A percentile compares a stretch with the other conserved stretches of the same genome.
Conservation (phyloP, 2,113 vertebrate genomes). For the Varanus salvator region DNA sequence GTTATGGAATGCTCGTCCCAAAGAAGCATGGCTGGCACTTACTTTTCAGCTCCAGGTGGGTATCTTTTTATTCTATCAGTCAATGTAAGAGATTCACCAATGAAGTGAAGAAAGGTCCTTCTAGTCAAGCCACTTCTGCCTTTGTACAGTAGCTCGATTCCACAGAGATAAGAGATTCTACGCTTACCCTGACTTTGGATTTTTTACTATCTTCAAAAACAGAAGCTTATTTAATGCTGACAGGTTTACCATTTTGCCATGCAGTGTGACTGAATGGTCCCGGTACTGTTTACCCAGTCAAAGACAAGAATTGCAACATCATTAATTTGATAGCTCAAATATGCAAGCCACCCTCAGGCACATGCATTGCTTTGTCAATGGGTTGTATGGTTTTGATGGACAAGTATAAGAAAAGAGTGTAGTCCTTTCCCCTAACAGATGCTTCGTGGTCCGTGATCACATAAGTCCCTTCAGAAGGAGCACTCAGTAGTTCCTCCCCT, state of each 20-base stretch:
- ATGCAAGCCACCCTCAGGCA: background rate
- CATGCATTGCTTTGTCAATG: background rate
- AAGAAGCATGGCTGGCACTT: too few species aligned
- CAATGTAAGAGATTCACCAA: background rate
- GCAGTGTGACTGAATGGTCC: background rate
- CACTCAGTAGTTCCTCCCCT: too few species aligned
- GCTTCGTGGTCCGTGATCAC: too few species aligned
- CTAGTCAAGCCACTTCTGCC: background rate
- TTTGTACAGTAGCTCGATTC: background rate
- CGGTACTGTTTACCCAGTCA: background rate
- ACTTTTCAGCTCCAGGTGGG: too few species aligned
- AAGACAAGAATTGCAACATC: background rate
- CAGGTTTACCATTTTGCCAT: background rate
- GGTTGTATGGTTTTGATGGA: background rate
- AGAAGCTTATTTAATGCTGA: background rate
- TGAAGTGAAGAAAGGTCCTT: background rate
- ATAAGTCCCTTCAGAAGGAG: too few species aligned
- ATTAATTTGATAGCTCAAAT: too few species aligned
- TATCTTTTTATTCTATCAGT: too few species aligned
- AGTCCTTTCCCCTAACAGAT: too few species aligned
- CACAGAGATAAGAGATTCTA: background rate
- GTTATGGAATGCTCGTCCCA: too few species aligned
- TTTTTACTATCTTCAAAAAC: background rate
- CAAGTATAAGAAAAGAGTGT: background rate
- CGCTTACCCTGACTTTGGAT: background rate